phyloP scores from a whole-genome alignment of 2,113 vertebrate genomes.

The Chitala chitala region DNA sequence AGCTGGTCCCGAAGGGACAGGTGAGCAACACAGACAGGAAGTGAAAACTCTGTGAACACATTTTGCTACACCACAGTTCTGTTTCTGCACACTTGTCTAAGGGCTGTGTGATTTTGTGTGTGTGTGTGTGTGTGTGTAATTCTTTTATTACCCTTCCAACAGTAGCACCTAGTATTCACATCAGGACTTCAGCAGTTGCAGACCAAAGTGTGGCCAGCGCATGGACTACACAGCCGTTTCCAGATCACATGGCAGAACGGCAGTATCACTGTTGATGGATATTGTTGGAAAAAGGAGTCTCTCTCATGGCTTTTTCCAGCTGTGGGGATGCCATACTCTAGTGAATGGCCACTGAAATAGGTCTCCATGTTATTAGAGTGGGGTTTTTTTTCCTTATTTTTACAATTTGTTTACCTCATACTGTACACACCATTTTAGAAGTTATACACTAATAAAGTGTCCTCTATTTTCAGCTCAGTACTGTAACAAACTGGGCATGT shows the following conservation, averaged over 20 bases:
- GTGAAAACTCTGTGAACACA: background rate
- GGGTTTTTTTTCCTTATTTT: background rate
- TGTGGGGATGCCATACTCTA: too few species aligned
- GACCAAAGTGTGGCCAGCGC: background rate
- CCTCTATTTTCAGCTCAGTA: background rate
- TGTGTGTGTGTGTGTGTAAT: too few species aligned
- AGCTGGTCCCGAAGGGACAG: background rate
- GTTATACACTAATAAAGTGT: too few species aligned
- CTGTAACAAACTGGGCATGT: background rate
- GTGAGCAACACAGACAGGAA: background rate
- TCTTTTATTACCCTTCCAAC: background rate
- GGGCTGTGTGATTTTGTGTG: too few species aligned
- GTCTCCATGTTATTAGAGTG: background rate
- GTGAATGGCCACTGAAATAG: background rate
- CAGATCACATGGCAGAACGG: background rate
- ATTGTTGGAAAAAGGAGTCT: background rate
- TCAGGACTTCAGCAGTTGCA: background rate
- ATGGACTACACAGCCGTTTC: background rate
- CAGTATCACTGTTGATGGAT: background rate
- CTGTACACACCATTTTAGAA: background rate
- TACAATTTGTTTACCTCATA: background rate
- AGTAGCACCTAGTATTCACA: background rate
- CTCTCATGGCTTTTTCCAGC: background rate
- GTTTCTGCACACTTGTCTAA: background rate
- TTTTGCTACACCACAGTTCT: background rate